phyloP scores from a whole-genome alignment of 2,888 invertebrate genomes.

The Maniola hyperantus region DNA sequence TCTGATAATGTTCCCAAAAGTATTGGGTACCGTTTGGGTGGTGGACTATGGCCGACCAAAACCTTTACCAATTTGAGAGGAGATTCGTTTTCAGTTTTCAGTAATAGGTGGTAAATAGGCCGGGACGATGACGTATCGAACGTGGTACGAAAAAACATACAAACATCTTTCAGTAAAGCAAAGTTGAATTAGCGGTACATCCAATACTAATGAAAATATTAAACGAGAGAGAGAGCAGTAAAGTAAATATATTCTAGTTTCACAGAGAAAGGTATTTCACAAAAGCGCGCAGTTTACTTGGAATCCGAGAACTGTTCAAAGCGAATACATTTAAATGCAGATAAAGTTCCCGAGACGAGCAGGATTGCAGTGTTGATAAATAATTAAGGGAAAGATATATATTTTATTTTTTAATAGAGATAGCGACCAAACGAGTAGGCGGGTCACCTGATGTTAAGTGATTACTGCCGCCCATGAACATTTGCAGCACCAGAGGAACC shows the following conservation, averaged over 20 bases:
- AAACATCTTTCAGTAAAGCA: not conserved
- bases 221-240: not conserved
- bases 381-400: not conserved
- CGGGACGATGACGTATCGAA: too few relatives aligned
- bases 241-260: conserved; percentile 1
- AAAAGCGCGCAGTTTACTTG: not conserved
- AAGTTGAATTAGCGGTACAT: not conserved
- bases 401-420: too few relatives aligned
- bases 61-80: too few relatives aligned
- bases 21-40: too few relatives aligned
- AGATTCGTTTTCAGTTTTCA: too few relatives aligned
- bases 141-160: not conserved
- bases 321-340: conserved; percentile 2
- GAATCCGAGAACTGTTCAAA: not conserved
- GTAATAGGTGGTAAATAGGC: too few relatives aligned
- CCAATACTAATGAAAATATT: not conserved
- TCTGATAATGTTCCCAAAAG: too few relatives aligned
- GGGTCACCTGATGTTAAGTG: too few relatives aligned
- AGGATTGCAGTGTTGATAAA: not conserved
- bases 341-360: not conserved
- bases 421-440: too few relatives aligned
- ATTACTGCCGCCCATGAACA: too few relatives aligned
- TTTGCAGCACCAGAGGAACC: too few relatives aligned
- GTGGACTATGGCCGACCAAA: too few relatives aligned
- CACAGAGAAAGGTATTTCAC: not conserved